Evolutionary conservation across 2,797 vertebrate species (phyloP).

Genomic region (Falco berigora): DNA sequence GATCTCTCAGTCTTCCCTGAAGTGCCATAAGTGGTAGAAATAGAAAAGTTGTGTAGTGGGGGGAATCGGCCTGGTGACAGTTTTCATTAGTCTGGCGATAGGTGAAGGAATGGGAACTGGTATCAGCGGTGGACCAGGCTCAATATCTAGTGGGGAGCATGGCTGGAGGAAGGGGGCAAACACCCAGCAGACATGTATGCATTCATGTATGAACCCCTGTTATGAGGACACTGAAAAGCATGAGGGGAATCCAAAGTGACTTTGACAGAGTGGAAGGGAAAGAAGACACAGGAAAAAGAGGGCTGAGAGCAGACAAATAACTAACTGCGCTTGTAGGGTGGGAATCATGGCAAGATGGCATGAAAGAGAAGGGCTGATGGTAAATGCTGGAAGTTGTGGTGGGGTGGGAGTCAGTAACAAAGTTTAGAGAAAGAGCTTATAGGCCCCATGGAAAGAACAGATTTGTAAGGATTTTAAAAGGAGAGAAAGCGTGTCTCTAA

Average conservation of each 20-base stretch:
- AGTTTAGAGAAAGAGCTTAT: background rate
- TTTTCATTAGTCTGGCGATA: background rate
- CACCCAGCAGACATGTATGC: fast-evolving
- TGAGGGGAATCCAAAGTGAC: background rate
- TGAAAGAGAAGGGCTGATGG: background rate
- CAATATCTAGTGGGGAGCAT: background rate
- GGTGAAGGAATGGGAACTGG: background rate
- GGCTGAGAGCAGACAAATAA: background rate
- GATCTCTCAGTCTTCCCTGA: background rate
- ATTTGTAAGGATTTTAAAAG: background rate
- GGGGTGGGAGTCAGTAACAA: background rate
- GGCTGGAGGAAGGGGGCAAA: background rate
- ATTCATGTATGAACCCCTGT: fast-evolving
- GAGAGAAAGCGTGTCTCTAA: background rate
- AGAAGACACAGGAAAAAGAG: background rate
- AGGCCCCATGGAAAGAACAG: background rate
- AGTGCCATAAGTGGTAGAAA: background rate
- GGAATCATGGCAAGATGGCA: background rate
- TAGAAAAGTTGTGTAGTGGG: background rate
- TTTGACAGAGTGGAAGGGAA: background rate
- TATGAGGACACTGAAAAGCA: background rate
- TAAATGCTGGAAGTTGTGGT: background rate
- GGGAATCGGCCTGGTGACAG: background rate
- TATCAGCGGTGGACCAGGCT: background rate
- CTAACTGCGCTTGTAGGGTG: background rate